These are phyloP conservation scores for Carcharodon carcharias DNA, from an alignment of 2,797 vertebrate species.

Conservation along the genomic window DNA sequence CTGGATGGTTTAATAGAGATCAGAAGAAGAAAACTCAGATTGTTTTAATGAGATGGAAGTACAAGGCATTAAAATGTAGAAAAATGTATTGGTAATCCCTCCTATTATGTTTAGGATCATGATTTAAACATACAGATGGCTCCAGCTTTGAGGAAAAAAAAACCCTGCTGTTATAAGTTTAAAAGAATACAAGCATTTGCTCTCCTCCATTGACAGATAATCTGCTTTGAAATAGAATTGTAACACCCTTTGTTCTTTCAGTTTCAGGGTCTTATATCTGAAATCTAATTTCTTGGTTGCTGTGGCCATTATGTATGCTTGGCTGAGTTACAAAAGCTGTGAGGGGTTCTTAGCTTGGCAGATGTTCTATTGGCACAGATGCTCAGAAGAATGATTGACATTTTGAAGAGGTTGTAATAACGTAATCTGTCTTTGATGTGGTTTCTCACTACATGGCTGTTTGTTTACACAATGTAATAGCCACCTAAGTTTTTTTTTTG, in stretches of 20 bases:
- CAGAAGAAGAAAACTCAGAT: too few relatives aligned
- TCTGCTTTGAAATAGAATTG: neutral
- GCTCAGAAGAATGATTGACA: neutral
- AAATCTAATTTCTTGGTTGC: neutral
- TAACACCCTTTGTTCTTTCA: neutral
- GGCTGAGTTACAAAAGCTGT: neutral
- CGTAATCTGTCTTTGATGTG: neutral
- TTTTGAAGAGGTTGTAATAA: neutral
- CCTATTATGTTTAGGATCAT: neutral
- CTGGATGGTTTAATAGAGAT: too few relatives aligned
- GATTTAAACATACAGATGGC: neutral
- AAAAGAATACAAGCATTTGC: too few relatives aligned
- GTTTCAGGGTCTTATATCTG: neutral
- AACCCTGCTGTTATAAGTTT: neutral
- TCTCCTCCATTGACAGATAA: neutral
- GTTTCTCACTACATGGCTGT: neutral
- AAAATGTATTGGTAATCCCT: neutral
- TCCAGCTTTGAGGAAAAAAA: neutral
- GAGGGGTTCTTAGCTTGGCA: neutral
- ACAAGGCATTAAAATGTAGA: too few relatives aligned
- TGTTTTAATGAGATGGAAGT: too few relatives aligned
- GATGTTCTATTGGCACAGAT: neutral
- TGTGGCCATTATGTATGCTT: neutral
- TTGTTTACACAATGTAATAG: neutral
- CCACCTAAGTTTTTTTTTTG: neutral